Percentiles rank a stretch among this genome's conserved stretches.
Conservation (phyloP, 2,113 vertebrate species). For the Turdus rufiventris region DNA sequence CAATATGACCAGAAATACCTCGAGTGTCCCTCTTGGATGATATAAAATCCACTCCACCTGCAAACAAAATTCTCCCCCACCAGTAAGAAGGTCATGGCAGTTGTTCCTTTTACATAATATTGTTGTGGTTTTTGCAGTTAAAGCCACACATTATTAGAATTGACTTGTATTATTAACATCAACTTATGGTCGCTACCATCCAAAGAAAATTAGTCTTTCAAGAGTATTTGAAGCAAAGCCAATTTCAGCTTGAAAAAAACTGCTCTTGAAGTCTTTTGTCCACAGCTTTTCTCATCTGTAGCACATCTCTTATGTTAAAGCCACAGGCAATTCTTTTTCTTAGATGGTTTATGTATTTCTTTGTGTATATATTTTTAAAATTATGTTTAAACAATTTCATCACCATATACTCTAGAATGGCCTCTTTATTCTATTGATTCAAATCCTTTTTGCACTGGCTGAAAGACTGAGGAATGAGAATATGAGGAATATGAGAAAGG, state of each 20-base stretch:
- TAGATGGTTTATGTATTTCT: background rate
- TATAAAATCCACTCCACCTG: background rate
- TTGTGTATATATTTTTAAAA: background rate
- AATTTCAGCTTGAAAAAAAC: constrained; percentile 13
- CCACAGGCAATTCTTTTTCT: background rate
- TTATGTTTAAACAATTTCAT: background rate
- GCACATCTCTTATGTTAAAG: background rate
- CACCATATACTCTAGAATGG: background rate
- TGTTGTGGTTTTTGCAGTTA: background rate
- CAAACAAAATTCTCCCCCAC: background rate
- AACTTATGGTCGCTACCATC: background rate
- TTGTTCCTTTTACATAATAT: background rate
- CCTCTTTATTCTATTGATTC: background rate
- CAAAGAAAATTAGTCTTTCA: background rate
- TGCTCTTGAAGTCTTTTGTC: background rate
- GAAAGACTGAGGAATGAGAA: background rate
- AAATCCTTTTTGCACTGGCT: background rate
- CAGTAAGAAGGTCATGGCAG: background rate
- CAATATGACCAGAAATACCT: background rate
- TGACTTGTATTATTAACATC: background rate
- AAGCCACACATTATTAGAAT: constrained; percentile 1
- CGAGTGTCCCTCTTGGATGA: background rate
- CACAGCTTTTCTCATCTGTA: background rate
- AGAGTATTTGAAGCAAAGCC: background rate
- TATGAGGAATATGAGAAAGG: background rate